Evolutionary conservation across 2,888 invertebrate genomes (phyloP).

Genomic region (Metopia argyrocephala): DNA sequence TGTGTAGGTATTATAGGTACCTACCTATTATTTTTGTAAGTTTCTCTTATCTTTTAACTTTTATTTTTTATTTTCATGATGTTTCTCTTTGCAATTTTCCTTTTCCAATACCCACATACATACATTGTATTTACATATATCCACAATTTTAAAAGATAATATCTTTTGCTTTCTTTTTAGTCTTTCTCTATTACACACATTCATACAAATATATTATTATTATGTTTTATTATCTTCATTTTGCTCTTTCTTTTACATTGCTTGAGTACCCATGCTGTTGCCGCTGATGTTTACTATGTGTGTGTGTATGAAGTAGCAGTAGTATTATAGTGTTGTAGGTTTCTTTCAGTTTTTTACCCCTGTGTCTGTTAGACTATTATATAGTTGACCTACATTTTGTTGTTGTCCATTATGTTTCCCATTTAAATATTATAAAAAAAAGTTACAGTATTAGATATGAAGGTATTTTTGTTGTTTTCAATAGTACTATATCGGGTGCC

Average conservation of each 20-base stretch:
- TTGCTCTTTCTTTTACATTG: not conserved
- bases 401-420: conserved; percentile 13
- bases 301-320: not conserved
- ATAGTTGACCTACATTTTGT: conserved; percentile 55
- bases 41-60: not conserved
- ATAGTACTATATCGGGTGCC: not conserved
- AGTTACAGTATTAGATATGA: conserved; percentile 22
- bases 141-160: no score
- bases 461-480: conserved; percentile 29
- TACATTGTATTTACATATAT: no score
- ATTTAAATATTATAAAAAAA: conserved; percentile 59
- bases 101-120: no score
- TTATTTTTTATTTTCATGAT: conserved; percentile 21
- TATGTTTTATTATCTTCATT: conserved; percentile 4
- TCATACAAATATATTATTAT: not conserved
- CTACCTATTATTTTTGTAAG: not conserved
- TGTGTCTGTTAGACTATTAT: conserved; percentile 45
- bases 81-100: not conserved
- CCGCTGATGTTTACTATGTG: not conserved
- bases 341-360: conserved; percentile 53
- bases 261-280: no score
- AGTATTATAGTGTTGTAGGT: conserved; percentile 4
- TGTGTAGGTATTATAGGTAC: no score
- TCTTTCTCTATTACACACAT: no score
- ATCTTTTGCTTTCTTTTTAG: not conserved